phyloP scores from a whole-genome alignment of 2,888 invertebrate species.

The Seira musarum region DNA sequence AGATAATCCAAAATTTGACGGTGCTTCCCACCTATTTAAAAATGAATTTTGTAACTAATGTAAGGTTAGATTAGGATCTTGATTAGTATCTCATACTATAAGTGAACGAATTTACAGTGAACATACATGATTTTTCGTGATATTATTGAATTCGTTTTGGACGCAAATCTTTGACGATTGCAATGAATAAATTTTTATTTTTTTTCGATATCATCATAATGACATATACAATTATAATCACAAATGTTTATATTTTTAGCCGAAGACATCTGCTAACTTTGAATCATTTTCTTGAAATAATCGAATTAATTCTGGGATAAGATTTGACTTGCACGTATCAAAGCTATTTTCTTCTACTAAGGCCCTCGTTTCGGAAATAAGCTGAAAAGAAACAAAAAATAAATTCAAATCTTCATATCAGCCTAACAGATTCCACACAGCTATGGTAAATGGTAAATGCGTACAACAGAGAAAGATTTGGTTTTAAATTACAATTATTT shows the following conservation, averaged over 20 bases:
- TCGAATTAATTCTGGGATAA: background rate
- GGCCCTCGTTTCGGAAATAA: conserved; percentile 20
- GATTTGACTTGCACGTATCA: background rate
- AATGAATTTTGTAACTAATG: no score
- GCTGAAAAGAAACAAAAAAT: background rate
- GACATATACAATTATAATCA: no score
- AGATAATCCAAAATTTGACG: no score
- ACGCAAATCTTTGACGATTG: no score
- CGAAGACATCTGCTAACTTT: conserved; percentile 25
- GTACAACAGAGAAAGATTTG: background rate
- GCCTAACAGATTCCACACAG: background rate
- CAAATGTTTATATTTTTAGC: no score
- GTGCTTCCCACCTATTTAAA: no score
- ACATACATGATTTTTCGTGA: no score
- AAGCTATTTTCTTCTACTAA: background rate
- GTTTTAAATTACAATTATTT: conserved; percentile 25
- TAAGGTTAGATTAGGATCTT: no score
- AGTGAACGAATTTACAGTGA: no score
- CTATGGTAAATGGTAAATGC: background rate
- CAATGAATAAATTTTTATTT: no score
- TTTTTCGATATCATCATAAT: background rate
- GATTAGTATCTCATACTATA: no score
- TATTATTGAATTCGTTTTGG: no score
- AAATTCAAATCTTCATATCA: background rate
- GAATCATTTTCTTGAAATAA: conserved; percentile 22